Percentiles rank a stretch among this genome's conserved stretches.
Conservation (phyloP, 2,888 invertebrate species). For the Halocaridina rubra region DNA sequence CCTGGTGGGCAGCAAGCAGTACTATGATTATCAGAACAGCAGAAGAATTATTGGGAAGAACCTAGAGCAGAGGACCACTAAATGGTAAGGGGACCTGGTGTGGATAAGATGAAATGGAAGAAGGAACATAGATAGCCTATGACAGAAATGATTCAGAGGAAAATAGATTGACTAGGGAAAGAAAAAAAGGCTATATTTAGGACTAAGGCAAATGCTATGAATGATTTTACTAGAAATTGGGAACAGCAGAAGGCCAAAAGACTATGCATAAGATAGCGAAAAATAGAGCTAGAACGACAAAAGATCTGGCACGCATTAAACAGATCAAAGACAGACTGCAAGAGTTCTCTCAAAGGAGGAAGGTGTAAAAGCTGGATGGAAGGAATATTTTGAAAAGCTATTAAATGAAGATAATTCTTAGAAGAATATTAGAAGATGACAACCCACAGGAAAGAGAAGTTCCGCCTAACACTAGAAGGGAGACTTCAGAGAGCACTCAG, state of each 20-base stretch:
- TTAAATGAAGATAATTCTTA: background rate
- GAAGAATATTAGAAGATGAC: background rate
- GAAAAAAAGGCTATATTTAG: background rate
- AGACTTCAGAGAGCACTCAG: background rate
- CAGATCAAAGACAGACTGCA: background rate
- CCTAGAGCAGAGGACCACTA: background rate
- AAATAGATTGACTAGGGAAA: background rate
- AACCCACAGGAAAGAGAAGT: background rate
- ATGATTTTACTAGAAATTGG: too few species aligned
- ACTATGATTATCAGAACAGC: background rate
- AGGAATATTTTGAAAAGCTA: background rate
- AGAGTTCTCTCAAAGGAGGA: background rate
- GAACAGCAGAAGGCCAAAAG: too few species aligned
- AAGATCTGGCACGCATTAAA: background rate
- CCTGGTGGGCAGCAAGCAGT: background rate
- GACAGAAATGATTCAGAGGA: background rate
- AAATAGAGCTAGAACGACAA: background rate
- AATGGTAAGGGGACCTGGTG: background rate
- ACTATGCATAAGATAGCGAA: background rate
- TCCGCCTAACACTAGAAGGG: too few species aligned
- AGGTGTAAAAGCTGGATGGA: too few species aligned
- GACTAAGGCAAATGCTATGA: too few species aligned
- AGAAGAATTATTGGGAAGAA: background rate
- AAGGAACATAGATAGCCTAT: background rate
- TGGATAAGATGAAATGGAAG: background rate